Evolutionary conservation across 2,797 vertebrate species (phyloP), one percentile per base, ranked within the genome.

Genomic region (Nannoperca obscura): DNA sequence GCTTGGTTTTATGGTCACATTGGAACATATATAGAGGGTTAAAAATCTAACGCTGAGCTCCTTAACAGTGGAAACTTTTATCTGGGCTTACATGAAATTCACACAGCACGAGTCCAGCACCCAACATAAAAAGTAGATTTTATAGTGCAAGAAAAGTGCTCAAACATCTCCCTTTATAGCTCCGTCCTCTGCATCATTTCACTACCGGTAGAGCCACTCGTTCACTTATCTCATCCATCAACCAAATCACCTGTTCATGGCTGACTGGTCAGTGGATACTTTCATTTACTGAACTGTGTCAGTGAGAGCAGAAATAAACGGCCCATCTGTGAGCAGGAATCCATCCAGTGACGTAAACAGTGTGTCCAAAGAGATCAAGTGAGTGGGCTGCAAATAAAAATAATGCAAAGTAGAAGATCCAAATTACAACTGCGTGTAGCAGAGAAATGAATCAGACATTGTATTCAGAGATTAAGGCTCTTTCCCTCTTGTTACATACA

Each of bases 71-170:
- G 44, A 38, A 73, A 55, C 54, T 49, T 24, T 60, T 38, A n/a
- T 57, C 49, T 63, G 40, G 27, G 42, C 47, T 80, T 60, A 78
- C n/a, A 65, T 68, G 20, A 72, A 80, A 82, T 80, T 66, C 75
- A 77, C 46, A 61, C n/a, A 64, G 24, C 40, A 19, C 3, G 22
- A 55, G 54, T 57, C 10, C 40, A 81, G 46, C 57, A 68, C 12
- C 30, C 47, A 36, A 79, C 30, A 57, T 53, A 59, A 46, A 62
- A 75, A 32, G 15, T 15, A 1, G 54, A 69, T 75, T 78, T 78
- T 47, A 32, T 42, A 58, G n/a, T 2, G 5, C 9, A 13, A 3
- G 27, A 71, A 15, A 22, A 3, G 1, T 27, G 24, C 13, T 65
- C 2, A 53, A 74, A 50, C 30, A 36, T 61, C 11, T 49, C 15